phyloP scores from a whole-genome alignment of 2,113 vertebrate genomes.

The Gasterosteus nipponicus region DNA sequence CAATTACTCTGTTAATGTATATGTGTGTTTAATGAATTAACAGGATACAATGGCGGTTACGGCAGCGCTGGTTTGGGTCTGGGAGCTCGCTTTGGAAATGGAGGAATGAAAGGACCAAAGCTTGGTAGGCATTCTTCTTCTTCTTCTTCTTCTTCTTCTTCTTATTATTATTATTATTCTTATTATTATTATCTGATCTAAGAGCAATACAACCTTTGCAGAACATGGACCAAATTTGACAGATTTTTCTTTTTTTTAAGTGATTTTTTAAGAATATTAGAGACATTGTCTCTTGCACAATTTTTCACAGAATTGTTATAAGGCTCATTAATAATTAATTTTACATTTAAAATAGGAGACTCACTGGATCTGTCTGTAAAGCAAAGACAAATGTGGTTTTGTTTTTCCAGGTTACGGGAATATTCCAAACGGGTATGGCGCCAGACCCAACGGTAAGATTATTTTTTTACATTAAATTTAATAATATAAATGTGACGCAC shows the following conservation, averaged over 20 bases:
- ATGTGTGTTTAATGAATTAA: background rate
- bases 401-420: conserved; percentile 51
- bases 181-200: no score
- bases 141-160: no score
- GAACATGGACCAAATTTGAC: background rate
- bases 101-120: conserved; percentile 67
- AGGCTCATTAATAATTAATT: background rate
- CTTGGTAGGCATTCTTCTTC: conserved; percentile 53
- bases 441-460: conserved; percentile 54
- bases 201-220: no score
- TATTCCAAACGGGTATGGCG: conserved; percentile 51
- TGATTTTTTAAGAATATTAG: background rate
- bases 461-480: background rate
- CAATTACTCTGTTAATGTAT: background rate
- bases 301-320: background rate
- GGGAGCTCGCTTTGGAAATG: conserved; percentile 55
- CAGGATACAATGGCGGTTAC: conserved; percentile 56
- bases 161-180: no score
- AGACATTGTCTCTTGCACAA: background rate
- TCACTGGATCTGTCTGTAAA: background rate
- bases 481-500: background rate
- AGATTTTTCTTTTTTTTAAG: background rate
- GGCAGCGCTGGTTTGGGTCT: conserved; percentile 53
- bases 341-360: background rate
- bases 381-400: background rate